These are phyloP conservation scores for Pegoplata infirma DNA, from an alignment of 2,888 invertebrate species.

Conservation along the genomic window DNA sequence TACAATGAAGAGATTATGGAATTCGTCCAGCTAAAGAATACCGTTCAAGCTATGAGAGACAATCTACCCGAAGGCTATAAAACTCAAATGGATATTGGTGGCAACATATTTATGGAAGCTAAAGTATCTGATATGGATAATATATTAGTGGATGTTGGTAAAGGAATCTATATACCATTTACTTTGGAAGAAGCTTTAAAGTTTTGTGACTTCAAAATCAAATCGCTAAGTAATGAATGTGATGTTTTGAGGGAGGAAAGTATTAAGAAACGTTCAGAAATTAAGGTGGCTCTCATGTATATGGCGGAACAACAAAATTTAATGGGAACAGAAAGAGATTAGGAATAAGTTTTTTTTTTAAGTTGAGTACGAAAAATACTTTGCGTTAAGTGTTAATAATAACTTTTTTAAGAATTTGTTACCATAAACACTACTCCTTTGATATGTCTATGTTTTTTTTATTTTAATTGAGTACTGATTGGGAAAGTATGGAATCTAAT, in stretches of 20 bases:
- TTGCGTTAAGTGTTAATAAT: too few relatives aligned
- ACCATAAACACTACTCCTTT: too few relatives aligned
- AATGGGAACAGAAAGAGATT: neutral
- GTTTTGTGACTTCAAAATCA: constrained; percentile 85
- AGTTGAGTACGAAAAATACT: too few relatives aligned
- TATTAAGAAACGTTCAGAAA: constrained; percentile 86
- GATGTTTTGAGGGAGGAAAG: constrained; percentile 83
- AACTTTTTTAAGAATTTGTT: too few relatives aligned
- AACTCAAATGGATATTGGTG: constrained; percentile 89
- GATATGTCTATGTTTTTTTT: too few relatives aligned
- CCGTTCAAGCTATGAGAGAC: constrained; percentile 82
- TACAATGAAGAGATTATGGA: constrained; percentile 85
- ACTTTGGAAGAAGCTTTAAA: constrained; percentile 84
- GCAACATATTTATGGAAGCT: constrained; percentile 87
- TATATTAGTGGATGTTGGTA: constrained; percentile 86
- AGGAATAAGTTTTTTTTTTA: too few relatives aligned
- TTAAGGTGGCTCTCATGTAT: constrained; percentile 86
- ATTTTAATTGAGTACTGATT: too few relatives aligned
- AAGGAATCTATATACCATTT: constrained; percentile 87
- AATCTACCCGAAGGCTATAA: constrained; percentile 81
- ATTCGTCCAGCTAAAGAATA: constrained; percentile 85
- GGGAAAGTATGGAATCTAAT: too few relatives aligned
- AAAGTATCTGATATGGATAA: constrained; percentile 82
- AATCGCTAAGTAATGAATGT: constrained; percentile 82
- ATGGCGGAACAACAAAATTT: constrained; percentile 81